Percentiles rank a stretch among this genome's conserved stretches.
Evolutionary conservation across 2,113 vertebrate species (phyloP).

Genomic region (Cavia aperea): DNA sequence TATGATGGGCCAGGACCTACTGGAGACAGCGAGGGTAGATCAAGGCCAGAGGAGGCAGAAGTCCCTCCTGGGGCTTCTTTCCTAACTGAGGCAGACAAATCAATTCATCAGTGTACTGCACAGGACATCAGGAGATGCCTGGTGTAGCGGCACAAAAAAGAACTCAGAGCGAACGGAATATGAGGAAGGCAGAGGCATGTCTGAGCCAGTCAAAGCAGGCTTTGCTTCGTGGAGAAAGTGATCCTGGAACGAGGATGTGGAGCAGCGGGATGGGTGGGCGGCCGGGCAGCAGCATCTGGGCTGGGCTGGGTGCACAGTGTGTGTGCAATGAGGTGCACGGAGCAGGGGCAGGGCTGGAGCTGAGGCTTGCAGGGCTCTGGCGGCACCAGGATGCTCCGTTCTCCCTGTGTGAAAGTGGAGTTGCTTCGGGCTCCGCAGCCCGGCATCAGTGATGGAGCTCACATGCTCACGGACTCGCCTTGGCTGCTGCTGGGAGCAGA

Average conservation of each 20-base stretch:
- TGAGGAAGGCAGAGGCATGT: background rate
- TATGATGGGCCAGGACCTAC: no score
- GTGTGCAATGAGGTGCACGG: background rate
- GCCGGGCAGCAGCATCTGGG: background rate
- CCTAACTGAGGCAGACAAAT: background rate
- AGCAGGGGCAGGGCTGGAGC: background rate
- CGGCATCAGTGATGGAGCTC: background rate
- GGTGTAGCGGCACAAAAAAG: background rate
- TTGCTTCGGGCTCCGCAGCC: background rate
- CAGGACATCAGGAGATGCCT: background rate
- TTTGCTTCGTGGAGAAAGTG: background rate
- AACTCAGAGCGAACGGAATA: background rate
- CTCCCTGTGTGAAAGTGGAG: background rate
- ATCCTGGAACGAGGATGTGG: background rate
- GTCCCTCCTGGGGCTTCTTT: background rate
- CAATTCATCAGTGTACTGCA: rapidly evolving
- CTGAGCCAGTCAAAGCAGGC: background rate
- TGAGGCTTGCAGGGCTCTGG: rapidly evolving
- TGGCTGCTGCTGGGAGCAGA: constrained; percentile 55
- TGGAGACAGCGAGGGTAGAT: background rate
- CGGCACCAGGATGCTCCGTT: background rate
- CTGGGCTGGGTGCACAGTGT: background rate
- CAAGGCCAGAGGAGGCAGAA: background rate
- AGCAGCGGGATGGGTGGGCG: rapidly evolving
- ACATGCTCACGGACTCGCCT: background rate